phyloP scores from a whole-genome alignment of 1,140 invertebrate genomes.

The Camponotus floridanus region DNA sequence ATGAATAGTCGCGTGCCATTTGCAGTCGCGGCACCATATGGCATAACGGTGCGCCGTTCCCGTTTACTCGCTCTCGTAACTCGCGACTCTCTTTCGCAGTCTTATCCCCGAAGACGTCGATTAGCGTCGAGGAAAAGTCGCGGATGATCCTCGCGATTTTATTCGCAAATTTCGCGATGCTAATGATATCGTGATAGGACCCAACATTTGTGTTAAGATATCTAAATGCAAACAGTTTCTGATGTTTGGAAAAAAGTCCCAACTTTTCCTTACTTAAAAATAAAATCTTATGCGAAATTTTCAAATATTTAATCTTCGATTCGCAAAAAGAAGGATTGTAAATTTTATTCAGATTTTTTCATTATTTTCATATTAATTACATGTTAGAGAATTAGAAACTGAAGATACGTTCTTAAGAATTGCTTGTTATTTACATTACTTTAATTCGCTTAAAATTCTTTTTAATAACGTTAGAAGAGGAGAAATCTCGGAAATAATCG shows the following conservation, averaged over 20 bases:
- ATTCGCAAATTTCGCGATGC: not conserved
- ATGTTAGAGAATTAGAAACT: no score
- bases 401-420: no score
- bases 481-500: no score
- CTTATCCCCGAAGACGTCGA: slow-evolving; percentile 28
- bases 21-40: slow-evolving; percentile 74
- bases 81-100: slow-evolving; percentile 25
- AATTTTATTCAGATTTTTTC: no score
- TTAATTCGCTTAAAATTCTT: no score
- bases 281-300: not conserved
- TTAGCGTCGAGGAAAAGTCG: not conserved
- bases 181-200: not conserved
- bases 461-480: no score
- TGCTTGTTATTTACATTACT: no score
- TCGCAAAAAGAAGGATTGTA: no score
- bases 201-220: not conserved
- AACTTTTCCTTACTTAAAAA: not conserved
- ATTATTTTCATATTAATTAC: no score
- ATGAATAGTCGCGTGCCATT: slow-evolving; percentile 62
- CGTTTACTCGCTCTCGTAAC: slow-evolving; percentile 75
- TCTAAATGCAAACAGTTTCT: not conserved
- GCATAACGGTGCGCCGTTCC: slow-evolving; percentile 80
- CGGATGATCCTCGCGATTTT: not conserved
- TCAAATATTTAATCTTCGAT: no score
- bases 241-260: no score